These are phyloP conservation scores for Cydia pomonella DNA, from an alignment of 1,140 invertebrate genomes.

Conservation along the genomic window DNA sequence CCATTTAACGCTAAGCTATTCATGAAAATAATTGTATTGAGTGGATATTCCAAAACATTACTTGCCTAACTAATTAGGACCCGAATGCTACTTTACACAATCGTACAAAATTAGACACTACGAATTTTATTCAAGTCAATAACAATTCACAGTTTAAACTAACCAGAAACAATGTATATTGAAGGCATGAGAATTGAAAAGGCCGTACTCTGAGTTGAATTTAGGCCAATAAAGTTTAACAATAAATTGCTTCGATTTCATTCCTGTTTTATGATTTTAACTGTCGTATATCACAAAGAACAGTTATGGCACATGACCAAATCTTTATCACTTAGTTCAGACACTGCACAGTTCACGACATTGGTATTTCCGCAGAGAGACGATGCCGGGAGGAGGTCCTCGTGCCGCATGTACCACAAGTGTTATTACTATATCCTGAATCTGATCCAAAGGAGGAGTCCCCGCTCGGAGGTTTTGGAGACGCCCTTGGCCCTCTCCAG, in stretches of 20 bases:
- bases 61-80: conserved; percentile 25
- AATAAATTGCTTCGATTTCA: conserved; percentile 35
- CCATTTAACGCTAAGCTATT: conserved; percentile 45
- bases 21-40: conserved; percentile 42
- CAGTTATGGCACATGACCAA: conserved; percentile 44
- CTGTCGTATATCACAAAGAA: conserved; percentile 39
- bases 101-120: conserved; percentile 31
- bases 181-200: conserved; percentile 33
- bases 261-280: conserved; percentile 36
- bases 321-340: conserved; percentile 37
- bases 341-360: conserved; percentile 50
- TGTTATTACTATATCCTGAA: conserved; percentile 83
- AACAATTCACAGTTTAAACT: conserved; percentile 31
- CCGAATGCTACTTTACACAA: conserved; percentile 12
- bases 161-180: conserved; percentile 30
- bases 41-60: conserved; percentile 41
- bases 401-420: conserved; percentile 80
- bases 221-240: conserved; percentile 30
- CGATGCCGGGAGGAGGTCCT: conserved; percentile 76
- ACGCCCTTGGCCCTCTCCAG: conserved; percentile 74
- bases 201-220: conserved; percentile 18
- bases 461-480: conserved; percentile 73
- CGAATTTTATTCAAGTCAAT: conserved; percentile 29
- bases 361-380: conserved; percentile 58
- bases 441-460: conserved; percentile 81